Percentiles rank a stretch among this genome's conserved stretches.
These are phyloP conservation scores for Sebastes matsubarae DNA, from an alignment of 2,797 vertebrate genomes.

Conservation along the genomic window DNA sequence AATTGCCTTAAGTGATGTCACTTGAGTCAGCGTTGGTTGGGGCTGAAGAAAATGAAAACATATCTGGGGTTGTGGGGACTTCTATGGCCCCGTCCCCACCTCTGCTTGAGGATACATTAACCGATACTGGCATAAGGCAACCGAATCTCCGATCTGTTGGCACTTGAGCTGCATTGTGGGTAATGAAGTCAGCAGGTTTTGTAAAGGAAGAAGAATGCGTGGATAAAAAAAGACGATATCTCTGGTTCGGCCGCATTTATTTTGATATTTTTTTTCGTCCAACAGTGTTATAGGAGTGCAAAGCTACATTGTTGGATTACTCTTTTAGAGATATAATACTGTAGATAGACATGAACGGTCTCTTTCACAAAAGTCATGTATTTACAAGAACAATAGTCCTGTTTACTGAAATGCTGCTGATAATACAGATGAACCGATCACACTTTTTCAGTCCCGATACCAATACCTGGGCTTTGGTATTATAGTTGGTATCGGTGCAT, in stretches of 20 bases:
- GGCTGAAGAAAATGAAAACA: background rate
- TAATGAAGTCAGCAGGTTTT: background rate
- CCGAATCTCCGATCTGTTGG: background rate
- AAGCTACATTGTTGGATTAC: background rate
- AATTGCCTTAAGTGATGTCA: background rate
- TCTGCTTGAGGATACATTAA: too few species aligned
- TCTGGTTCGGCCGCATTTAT: background rate
- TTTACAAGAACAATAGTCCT: background rate
- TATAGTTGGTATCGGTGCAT: too few species aligned
- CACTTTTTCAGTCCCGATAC: too few species aligned
- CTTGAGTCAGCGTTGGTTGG: background rate
- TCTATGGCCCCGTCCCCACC: too few species aligned
- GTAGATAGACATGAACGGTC: background rate
- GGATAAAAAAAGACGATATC: background rate
- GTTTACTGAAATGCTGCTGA: background rate
- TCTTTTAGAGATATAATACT: background rate
- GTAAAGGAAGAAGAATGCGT: too few species aligned
- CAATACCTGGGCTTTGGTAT: too few species aligned
- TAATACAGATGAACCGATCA: background rate
- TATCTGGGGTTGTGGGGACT: too few species aligned
- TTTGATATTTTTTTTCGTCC: background rate
- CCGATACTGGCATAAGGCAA: accelerated
- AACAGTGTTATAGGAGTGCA: background rate
- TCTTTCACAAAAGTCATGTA: background rate
- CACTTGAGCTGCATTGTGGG: background rate